Percentiles rank a stretch among this genome's conserved stretches.
These are phyloP conservation scores for Takifugu bimaculatus DNA, from an alignment of 2,113 vertebrate genomes.

Conservation along the genomic window DNA sequence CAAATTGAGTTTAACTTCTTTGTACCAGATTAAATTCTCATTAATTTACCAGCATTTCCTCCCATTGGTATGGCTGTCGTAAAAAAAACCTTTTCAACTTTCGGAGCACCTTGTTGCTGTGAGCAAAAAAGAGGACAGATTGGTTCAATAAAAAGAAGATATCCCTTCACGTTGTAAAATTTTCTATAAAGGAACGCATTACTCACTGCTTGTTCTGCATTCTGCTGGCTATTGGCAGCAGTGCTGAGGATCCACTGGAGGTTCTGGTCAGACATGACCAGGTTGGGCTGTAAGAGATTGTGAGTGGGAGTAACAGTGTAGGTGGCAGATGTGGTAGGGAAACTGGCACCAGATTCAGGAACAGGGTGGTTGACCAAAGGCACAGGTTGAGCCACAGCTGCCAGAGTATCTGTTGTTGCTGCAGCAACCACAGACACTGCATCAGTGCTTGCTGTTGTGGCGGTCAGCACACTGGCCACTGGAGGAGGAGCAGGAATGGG, in stretches of 20 bases:
- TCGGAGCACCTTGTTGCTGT: slow-evolving; percentile 80
- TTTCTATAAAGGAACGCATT: background rate
- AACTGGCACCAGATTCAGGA: slow-evolving; percentile 73
- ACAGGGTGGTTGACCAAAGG: slow-evolving; percentile 80
- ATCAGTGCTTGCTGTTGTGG: slow-evolving; percentile 65
- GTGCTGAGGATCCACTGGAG: slow-evolving; percentile 97
- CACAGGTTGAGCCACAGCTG: slow-evolving; percentile 81
- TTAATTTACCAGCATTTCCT: slow-evolving; percentile 84
- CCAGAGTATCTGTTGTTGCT: slow-evolving; percentile 73
- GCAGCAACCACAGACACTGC: slow-evolving; percentile 75
- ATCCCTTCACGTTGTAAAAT: too few species aligned
- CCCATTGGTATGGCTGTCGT: slow-evolving; percentile 94
- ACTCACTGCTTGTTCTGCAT: slow-evolving; percentile 87
- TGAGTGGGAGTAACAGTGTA: slow-evolving; percentile 75
- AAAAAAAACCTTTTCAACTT: slow-evolving; percentile 97
- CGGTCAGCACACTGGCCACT: slow-evolving; percentile 55
- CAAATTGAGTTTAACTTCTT: too few species aligned
- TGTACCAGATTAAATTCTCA: background rate
- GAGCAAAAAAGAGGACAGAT: slow-evolving; percentile 5
- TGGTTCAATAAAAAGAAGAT: too few species aligned
- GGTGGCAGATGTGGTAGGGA: slow-evolving; percentile 80
- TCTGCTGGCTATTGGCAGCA: slow-evolving; percentile 83
- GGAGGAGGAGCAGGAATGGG: slow-evolving; percentile 65
- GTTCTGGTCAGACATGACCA: slow-evolving; percentile 96
- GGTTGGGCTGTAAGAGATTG: slow-evolving; percentile 84